Evolutionary conservation across 1,140 invertebrate species (phyloP), one percentile per base, ranked within the genome.

Genomic region (Lordiphosa clarofinis): DNA sequence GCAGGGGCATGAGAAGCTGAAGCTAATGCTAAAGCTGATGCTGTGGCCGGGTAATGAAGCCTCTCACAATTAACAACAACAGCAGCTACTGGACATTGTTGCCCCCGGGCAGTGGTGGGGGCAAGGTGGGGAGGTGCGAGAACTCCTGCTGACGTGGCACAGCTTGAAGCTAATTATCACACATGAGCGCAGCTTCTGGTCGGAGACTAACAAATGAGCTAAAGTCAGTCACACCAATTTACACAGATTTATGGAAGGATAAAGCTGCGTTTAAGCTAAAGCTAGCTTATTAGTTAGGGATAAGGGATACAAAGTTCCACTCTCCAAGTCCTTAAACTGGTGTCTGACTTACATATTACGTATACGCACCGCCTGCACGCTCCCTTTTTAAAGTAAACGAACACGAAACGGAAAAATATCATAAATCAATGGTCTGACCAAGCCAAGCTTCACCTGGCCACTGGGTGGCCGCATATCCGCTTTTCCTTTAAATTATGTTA

Each of bases 401-500:
- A 15, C 15, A 15, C 15, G 3, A 15, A 15, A 15, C 15, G 21
- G 24, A 37, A 54, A 35, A 36, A 56, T 50, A 46, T 49, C 74
- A 67, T 81, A 76, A 82, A 81, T 81, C 78, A 82, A 68, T 43
- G 53, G 57, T 1, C 57, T 40, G 69, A 52, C 53, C 68, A 50
- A 53, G 50, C 39, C 40, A 43, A 19, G 35, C 36, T 44, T 36
- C 46, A 52, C 39, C 61, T 61, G 63, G 72, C 21, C 21, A 21
- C 21, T 4, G 3, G 21, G 3, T 4, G 3, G 21, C 3, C 21
- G 67, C 55, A 68, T 64, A 64, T 72, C 69, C 65, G 69, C 55
- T 64, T 59, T 42, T 62, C 71, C 53, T 81, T 82, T 82, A 82
- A 82, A 82, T 82, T 78, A 84, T 84, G 78, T 84, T 82, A 82